Base-by-base conservation (phyloP, 64 coral and sea anemone genomes). In the Montipora efflorescens region DNA sequence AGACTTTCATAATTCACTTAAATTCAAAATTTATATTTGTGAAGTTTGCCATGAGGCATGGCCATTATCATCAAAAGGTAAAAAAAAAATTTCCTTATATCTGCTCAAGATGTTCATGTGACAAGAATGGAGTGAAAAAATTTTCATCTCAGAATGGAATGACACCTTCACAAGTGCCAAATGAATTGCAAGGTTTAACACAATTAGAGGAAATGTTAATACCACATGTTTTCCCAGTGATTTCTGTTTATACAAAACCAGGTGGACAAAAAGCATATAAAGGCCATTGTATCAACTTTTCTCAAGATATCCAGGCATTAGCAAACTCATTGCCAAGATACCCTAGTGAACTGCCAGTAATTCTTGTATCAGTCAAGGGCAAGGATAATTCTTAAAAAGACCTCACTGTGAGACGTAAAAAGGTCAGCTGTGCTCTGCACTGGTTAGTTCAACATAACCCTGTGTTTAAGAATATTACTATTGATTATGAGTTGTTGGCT, bases 171-270 rank as follows among this genome's bases (percentile, higher is more conserved):
- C 1, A 0, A 50, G 91, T 93, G 0, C 91, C 83, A 71, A 80
- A 67, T 11, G 82, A 87, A 88, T 88, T 87, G 9, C 83, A 93
- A 87, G 76, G 64, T 19, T 22, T 93, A 8, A 93, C 91, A 0
- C 91, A 93, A 93, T 18, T 88, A 80, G 91, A 93, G 44, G 84
- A 93, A 72, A 93, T 93, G 82, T n/a, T 87, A 18, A 93, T 93
- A 51, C 83, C 91, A 11, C 43, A 74, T 15, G 91, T 57, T 93
- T 88, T 93, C 11, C 91, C 91, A 67, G 77, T 88, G 5, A 93
- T 93, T 5, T 23, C 18, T 76, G 79, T 84, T 62, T 92, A 77
- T 47, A 84, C 80, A 76, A 92, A 84, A 19, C 90, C 90, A 19
- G 90, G 80, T 62, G 80, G 90, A 48, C 88, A 90, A 78, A 89